These are phyloP conservation scores for Sitobion miscanthi DNA, from an alignment of 1,140 invertebrate genomes.

Conservation along the genomic window DNA sequence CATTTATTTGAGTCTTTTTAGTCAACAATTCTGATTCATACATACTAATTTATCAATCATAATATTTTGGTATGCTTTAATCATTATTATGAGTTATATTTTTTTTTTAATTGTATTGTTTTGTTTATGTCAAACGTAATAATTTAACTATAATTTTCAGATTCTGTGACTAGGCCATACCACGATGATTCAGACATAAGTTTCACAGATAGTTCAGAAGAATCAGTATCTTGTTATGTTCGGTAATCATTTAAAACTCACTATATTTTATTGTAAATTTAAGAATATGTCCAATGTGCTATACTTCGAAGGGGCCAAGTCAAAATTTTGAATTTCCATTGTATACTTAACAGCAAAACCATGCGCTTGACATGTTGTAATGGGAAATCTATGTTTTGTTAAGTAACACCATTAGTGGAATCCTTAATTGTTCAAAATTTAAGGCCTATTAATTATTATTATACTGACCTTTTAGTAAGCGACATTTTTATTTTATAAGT, in stretches of 20 bases:
- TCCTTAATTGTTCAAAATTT: slow-evolving; percentile 3
- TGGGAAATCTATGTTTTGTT: not conserved
- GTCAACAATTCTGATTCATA: too few species aligned
- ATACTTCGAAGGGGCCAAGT: not conserved
- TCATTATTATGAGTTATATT: too few species aligned
- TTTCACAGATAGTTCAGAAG: slow-evolving; percentile 51
- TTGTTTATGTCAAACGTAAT: not conserved
- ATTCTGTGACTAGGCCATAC: slow-evolving; percentile 44
- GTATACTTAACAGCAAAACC: not conserved
- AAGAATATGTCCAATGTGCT: not conserved
- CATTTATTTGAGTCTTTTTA: too few species aligned
- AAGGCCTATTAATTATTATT: slow-evolving; percentile 4
- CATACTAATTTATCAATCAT: too few species aligned
- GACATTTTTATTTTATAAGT: not conserved
- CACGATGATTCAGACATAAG: slow-evolving; percentile 45
- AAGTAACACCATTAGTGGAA: not conserved
- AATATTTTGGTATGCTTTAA: too few species aligned
- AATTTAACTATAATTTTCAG: not conserved
- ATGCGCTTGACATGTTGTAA: not conserved
- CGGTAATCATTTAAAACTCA: not conserved
- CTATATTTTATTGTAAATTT: not conserved
- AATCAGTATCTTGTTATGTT: not conserved
- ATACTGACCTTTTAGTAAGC: not conserved
- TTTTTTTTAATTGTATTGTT: not conserved
- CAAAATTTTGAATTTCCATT: not conserved